Base-by-base conservation (phyloP, 2,888 invertebrate species). In the Amaurobius ferox region DNA sequence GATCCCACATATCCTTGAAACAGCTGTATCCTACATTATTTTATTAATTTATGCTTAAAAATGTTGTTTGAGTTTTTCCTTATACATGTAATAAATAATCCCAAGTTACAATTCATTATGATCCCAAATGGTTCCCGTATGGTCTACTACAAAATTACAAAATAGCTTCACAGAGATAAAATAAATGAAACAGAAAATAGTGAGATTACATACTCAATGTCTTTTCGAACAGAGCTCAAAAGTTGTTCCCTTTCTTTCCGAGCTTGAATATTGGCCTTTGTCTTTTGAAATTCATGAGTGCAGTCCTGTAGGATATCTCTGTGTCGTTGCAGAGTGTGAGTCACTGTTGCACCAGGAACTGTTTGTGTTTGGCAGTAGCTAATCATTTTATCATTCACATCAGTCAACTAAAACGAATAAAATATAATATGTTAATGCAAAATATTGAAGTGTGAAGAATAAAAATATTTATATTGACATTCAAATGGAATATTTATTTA, bases 261-360 rank as follows among this genome's bases (percentile, higher is more conserved):
- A 19, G 91, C 91, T 55, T 91, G 90, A 72, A 93, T 93, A 89
- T 93, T 93, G 13, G 95, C 94, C 87, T 95, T 95, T 0, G 97
- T 97, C 92, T 97, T 96, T 76, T 95, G 94, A 91, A 96, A 99
- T 92, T 99, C 99, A 90, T 97, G 87, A 16, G 91, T 95, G 91
- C 99, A 97, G 90, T 98, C 98, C 92, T 95, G 95, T 40, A 99
- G 93, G 90, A 99, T 99, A 92, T 99, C 99, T 89, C 96, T 94
- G 91, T 99, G 99, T 74, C 99, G 93, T 91, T 98, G 97, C 88
- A 98, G 93, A 0, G 98, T 99, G 91, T 98, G 98, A 90, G 96
- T 93, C 90, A 97, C 95, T 0, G 97, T 96, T 40, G 97, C 95
- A 88, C 92, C 92, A 3, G 92, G 92, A 67, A 73, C 80, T 0